Conservation (phyloP, 2,113 vertebrate species). For the Amia ocellicauda region DNA sequence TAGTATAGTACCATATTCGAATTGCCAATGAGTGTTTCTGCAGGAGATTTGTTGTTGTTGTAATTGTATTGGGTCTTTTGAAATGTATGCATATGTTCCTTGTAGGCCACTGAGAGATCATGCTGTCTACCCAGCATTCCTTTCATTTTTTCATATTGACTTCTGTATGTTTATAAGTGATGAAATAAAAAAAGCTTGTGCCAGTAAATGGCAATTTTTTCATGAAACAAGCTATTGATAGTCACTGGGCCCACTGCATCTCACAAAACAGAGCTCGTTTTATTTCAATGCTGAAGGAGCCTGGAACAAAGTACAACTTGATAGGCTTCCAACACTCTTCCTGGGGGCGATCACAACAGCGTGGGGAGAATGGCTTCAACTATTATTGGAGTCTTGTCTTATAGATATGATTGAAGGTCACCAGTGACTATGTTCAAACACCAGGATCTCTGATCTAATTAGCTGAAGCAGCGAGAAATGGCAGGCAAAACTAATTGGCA, state of each 20-base stretch:
- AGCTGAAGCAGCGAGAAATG: slow-evolving; percentile 48
- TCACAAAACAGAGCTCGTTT: slow-evolving; percentile 65
- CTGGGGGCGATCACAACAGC: slow-evolving; percentile 28
- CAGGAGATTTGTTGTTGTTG: not conserved
- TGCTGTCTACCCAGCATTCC: slow-evolving; percentile 30
- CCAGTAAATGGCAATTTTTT: slow-evolving; percentile 64
- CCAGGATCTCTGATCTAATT: slow-evolving; percentile 52
- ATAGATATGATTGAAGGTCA: slow-evolving; percentile 31
- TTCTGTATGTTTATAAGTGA: slow-evolving; percentile 50
- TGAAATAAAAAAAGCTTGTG: slow-evolving; percentile 47
- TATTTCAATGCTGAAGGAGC: slow-evolving; percentile 66
- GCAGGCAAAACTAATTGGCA: slow-evolving; percentile 43
- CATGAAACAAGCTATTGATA: slow-evolving; percentile 57
- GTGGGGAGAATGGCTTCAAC: slow-evolving; percentile 10
- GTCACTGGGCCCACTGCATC: slow-evolving; percentile 50
- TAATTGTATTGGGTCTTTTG: not conserved
- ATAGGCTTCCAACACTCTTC: slow-evolving; percentile 27
- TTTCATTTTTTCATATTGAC: slow-evolving; percentile 32
- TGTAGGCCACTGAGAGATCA: not conserved
- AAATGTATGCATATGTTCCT: not conserved
- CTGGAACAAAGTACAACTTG: slow-evolving; percentile 70
- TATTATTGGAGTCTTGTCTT: slow-evolving; percentile 1
- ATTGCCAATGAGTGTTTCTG: too few relatives aligned
- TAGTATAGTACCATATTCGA: too few relatives aligned
- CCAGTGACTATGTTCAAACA: slow-evolving; percentile 17